A percentile compares a stretch with the other conserved stretches of the same genome.
These are phyloP conservation scores for Pegoplata infirma DNA, from an alignment of 2,888 invertebrate species.

Conservation along the genomic window DNA sequence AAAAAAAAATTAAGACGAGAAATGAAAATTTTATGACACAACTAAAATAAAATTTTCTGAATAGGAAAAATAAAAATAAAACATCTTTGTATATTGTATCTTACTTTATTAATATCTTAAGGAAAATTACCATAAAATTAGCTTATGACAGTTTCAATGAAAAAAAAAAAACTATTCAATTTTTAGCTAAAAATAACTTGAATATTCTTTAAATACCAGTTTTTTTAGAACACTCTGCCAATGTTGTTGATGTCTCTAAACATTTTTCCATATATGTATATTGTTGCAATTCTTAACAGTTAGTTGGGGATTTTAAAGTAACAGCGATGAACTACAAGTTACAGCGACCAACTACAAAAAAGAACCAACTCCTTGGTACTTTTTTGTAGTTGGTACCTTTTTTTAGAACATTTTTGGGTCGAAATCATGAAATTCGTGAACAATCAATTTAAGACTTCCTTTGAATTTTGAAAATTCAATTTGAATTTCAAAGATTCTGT, in stretches of 20 bases:
- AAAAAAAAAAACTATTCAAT: conserved; percentile 1
- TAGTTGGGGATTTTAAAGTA: background rate
- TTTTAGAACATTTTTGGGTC: too few species aligned
- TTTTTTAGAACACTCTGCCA: too few species aligned
- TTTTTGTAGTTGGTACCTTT: too few species aligned
- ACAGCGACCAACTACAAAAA: too few species aligned
- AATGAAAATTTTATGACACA: background rate
- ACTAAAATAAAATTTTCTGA: background rate
- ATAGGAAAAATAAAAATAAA: background rate
- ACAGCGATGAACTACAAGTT: too few species aligned
- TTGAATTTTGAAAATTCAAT: too few species aligned
- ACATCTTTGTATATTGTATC: background rate
- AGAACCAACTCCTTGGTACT: too few species aligned
- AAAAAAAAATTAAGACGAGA: too few species aligned
- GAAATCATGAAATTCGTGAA: too few species aligned
- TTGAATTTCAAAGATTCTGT: too few species aligned
- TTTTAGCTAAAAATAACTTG: background rate
- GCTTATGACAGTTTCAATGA: conserved; percentile 33
- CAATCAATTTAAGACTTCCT: too few species aligned
- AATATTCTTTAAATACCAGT: background rate
- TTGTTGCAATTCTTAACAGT: background rate
- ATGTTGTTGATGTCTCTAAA: too few species aligned
- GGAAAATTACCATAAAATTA: conserved; percentile 15
- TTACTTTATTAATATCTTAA: background rate
- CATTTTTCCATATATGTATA: background rate